phyloP scores from a whole-genome alignment of 2,797 vertebrate species.

The Myiotriccus ornatus region DNA sequence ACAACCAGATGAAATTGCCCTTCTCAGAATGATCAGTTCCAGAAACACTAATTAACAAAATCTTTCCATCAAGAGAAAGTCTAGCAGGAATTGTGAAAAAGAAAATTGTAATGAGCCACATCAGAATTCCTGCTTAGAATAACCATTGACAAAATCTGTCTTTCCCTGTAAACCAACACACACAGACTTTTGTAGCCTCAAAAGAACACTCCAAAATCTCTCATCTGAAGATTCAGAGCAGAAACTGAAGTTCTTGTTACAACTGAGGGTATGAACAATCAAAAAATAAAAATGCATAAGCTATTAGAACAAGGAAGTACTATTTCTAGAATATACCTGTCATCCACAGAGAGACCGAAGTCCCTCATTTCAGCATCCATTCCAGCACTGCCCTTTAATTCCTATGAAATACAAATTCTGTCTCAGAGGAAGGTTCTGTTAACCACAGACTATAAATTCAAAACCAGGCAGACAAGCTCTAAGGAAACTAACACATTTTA shows the following conservation, averaged over 20 bases:
- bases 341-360: not conserved
- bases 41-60: not conserved
- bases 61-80: not conserved
- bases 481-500: not conserved
- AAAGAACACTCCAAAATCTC: not conserved
- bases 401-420: not conserved
- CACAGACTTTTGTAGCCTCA: not conserved
- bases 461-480: not conserved
- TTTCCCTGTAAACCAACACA: not conserved
- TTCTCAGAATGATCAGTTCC: not conserved
- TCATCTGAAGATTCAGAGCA: not conserved
- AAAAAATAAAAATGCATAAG: not conserved
- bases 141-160: not conserved
- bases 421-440: not conserved
- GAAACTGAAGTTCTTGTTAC: not conserved
- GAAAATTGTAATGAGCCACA: not conserved
- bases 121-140: not conserved
- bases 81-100: not conserved
- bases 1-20: not conserved
- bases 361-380: not conserved
- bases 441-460: not conserved
- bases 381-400: not conserved
- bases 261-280: not conserved
- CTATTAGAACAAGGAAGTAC: not conserved
- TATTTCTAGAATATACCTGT: not conserved